Evolutionary conservation across 1,140 invertebrate species (phyloP), one percentile per base, ranked within the genome.

Genomic region (Laupala kohalensis): DNA sequence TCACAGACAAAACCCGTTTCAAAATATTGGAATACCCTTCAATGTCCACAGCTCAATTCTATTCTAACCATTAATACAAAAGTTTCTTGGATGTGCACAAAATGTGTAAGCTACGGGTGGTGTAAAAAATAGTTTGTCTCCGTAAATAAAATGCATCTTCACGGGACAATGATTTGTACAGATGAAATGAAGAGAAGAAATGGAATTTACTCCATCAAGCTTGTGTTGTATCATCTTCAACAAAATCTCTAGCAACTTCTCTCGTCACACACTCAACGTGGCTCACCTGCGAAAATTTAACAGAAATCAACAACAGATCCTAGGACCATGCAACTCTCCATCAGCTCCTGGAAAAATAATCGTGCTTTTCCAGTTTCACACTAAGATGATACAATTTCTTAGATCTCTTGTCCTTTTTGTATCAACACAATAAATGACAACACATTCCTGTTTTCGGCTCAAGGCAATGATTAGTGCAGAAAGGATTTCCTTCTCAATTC

Each of bases 231-330:
- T 96, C 95, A 83, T 99, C 97, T 81, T 99, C 96, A 0, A 99
- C 96, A 81, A 99, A 99, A 83, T 99, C 97, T 75, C 95, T 88
- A 0, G 97, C 97, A 80, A 97, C 94, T 78, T 98, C 96, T 76
- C 90, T 86, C 72, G 88, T 89, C 4, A 94, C 92, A 77, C 92
- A 94, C 76, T 95, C 93, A 29, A 96, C 92, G 81, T 96, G 94
- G 69, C 92, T 95, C 5, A 95, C 83, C 83, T 84, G 65, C 23
- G 75, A 75, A 68, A 65, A 30, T 26, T 5, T 4, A 27, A 66
- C n/a, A n/a, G n/a, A n/a, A n/a, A n/a, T n/a, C n/a, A n/a, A n/a
- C n/a, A n/a, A n/a, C n/a, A n/a, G n/a, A n/a, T n/a, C n/a, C n/a
- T n/a, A n/a, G n/a, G n/a, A n/a, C n/a, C n/a, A n/a, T n/a, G n/a